These are phyloP conservation scores for Stenichneumon culpator DNA, from an alignment of 2,888 invertebrate species.

Conservation along the genomic window DNA sequence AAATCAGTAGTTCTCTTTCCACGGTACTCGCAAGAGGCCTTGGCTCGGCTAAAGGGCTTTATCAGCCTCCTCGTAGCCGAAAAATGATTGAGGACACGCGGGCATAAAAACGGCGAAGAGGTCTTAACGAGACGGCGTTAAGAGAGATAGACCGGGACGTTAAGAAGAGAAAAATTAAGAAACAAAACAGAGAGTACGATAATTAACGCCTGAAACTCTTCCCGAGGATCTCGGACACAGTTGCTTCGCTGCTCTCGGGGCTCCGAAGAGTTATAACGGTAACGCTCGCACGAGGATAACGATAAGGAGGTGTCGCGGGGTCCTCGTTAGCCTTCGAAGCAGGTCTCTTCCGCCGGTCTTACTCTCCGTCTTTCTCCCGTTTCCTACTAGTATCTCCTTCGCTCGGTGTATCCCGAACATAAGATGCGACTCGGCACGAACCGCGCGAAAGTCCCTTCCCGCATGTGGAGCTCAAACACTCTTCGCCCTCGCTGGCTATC, in stretches of 20 bases:
- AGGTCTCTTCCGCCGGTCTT: conserved; percentile 56
- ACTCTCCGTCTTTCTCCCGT: conserved; percentile 33
- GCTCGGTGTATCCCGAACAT: conserved; percentile 43
- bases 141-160: conserved; percentile 24
- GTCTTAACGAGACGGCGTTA: conserved; percentile 6
- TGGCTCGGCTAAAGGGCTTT: no score
- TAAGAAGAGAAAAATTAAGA: conserved; percentile 60
- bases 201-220: conserved; percentile 76
- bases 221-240: conserved; percentile 54
- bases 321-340: conserved; percentile 71
- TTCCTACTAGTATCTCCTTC: conserved; percentile 41
- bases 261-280: conserved; percentile 80
- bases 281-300: conserved; percentile 69
- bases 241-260: conserved; percentile 52
- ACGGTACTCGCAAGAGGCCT: no score
- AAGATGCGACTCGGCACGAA: background rate
- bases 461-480: background rate
- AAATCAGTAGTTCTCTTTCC: no score
- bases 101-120: conserved; percentile 31
- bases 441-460: background rate
- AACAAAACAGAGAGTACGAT: conserved; percentile 70
- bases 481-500: background rate
- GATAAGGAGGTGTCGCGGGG: conserved; percentile 71
- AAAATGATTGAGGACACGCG: conserved; percentile 52
- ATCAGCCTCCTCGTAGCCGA: conserved; percentile 39